Evolutionary conservation across 1,140 invertebrate species (phyloP).

Genomic region (Platorchestia sp.): DNA sequence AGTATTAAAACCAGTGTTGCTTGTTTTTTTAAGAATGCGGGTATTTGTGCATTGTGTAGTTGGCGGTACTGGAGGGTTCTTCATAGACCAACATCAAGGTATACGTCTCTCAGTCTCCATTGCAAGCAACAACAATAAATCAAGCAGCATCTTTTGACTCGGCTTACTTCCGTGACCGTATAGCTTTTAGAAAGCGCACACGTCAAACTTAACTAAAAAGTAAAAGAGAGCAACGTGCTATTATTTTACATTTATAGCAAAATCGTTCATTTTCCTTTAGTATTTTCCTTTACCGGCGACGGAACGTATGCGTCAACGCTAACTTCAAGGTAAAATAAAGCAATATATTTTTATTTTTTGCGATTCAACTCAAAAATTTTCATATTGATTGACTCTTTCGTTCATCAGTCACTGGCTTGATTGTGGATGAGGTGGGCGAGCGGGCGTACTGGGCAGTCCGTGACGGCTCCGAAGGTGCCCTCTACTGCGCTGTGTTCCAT

Average conservation of each 20-base stretch:
- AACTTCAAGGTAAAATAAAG: background rate
- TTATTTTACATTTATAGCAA: background rate
- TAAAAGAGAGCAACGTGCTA: background rate
- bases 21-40: background rate
- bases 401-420: conserved; percentile 81
- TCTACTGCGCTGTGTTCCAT: conserved; percentile 47
- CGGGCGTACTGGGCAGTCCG: conserved; percentile 75
- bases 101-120: background rate
- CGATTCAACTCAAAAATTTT: too few relatives aligned
- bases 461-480: conserved; percentile 58
- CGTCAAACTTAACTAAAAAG: background rate
- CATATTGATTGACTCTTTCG: too few relatives aligned
- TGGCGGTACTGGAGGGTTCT: background rate
- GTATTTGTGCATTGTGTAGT: background rate
- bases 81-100: background rate
- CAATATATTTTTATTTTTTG: background rate
- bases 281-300: too few relatives aligned
- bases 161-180: background rate
- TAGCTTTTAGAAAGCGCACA: background rate
- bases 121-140: background rate
- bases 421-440: conserved; percentile 81
- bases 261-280: too few relatives aligned
- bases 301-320: background rate
- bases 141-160: background rate
- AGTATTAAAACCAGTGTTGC: background rate